A percentile compares a stretch with the other conserved stretches of the same genome.
phyloP scores from a whole-genome alignment of 2,113 vertebrate species.

The Ctenomys sociabilis region DNA sequence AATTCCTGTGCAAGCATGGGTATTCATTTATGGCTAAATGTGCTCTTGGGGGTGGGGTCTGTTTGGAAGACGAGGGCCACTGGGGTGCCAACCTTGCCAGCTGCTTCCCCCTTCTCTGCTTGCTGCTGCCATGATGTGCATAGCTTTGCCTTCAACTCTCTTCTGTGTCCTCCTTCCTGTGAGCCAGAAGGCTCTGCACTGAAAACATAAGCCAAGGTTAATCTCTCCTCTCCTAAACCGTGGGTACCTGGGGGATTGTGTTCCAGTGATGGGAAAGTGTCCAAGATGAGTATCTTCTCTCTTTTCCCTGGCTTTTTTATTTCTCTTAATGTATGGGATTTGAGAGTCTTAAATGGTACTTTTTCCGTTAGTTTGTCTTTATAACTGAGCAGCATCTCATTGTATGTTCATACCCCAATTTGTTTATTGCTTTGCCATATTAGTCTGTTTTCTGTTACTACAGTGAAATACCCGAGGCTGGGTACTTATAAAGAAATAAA shows the following conservation, averaged over 20 bases:
- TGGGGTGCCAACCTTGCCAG: background rate
- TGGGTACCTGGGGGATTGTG: background rate
- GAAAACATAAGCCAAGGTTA: background rate
- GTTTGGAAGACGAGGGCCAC: background rate
- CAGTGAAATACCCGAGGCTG: background rate
- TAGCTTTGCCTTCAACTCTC: background rate
- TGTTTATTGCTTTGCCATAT: background rate
- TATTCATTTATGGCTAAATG: background rate
- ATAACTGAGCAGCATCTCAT: background rate
- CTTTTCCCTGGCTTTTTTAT: background rate
- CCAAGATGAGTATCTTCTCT: background rate
- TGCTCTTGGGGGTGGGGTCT: background rate
- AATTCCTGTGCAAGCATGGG: background rate
- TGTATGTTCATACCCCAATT: background rate
- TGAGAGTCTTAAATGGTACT: background rate
- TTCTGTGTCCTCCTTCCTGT: background rate
- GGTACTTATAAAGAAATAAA: background rate
- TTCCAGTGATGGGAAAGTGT: background rate
- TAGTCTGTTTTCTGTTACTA: background rate
- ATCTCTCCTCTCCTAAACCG: background rate
- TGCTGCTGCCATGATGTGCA: background rate
- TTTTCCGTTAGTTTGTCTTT: background rate
- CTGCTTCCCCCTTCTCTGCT: background rate
- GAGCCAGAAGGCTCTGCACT: background rate
- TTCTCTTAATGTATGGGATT: background rate